Conservation (phyloP, 2,113 vertebrate genomes). For the Seriola dumerili region DNA sequence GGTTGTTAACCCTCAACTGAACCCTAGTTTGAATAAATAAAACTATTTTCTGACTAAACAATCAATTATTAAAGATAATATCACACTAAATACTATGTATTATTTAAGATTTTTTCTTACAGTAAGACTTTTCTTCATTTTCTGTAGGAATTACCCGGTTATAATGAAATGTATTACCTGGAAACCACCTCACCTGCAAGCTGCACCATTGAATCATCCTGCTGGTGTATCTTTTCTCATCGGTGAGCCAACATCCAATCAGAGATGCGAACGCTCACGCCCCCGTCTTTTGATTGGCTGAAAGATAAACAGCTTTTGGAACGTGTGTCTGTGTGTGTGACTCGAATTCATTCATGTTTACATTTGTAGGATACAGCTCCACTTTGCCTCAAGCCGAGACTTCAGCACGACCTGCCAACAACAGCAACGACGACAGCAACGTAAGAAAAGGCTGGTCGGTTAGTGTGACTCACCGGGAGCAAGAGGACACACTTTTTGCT, state of each 20-base stretch:
- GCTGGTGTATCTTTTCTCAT: background rate
- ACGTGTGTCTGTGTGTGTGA: background rate
- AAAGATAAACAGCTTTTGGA: background rate
- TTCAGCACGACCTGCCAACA: background rate
- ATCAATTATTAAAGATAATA: no score
- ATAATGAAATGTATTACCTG: no score
- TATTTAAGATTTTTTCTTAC: no score
- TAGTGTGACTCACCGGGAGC: background rate
- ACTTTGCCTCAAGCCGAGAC: background rate
- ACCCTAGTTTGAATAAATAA: no score
- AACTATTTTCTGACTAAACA: no score
- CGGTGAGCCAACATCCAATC: constrained; percentile 53
- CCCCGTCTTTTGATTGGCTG: constrained; percentile 54
- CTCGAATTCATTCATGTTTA: constrained; percentile 47
- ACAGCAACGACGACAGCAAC: background rate
- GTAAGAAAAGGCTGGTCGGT: background rate
- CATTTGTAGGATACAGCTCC: constrained; percentile 4
- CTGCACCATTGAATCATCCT: background rate
- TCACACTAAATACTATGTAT: background rate
- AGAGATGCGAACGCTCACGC: background rate
- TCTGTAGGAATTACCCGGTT: background rate
- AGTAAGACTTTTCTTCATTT: background rate
- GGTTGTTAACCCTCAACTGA: no score
- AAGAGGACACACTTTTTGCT: background rate
- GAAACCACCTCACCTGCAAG: background rate